A percentile compares a stretch with the other conserved stretches of the same genome.
Evolutionary conservation across 1,140 invertebrate genomes (phyloP).

Genomic region (Coelopa frigida): DNA sequence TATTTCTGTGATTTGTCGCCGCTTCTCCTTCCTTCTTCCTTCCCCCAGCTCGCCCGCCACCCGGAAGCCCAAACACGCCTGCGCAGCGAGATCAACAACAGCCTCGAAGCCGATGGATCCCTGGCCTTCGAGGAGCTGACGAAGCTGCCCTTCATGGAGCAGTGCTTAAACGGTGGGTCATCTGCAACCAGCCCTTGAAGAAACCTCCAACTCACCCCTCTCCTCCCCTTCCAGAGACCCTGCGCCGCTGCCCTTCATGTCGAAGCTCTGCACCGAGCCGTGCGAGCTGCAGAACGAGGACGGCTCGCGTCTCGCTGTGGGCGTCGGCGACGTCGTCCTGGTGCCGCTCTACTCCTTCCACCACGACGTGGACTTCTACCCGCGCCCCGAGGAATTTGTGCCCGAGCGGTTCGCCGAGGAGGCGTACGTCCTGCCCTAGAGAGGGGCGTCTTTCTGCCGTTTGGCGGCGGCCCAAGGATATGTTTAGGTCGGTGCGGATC

Average conservation of each 20-base stretch:
- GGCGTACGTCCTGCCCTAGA: conserved; percentile 24
- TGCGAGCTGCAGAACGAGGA: conserved; percentile 21
- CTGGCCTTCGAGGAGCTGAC: conserved; percentile 23
- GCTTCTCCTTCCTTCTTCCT: neutral
- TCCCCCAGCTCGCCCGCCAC: conserved; percentile 23
- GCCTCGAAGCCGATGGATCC: conserved; percentile 2
- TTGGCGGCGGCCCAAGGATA: conserved; percentile 37
- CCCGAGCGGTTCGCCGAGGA: conserved; percentile 55
- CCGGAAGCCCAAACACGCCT: conserved; percentile 23
- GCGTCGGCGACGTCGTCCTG: conserved; percentile 49
- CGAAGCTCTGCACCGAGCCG: conserved; percentile 28
- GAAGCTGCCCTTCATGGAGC: conserved; percentile 31
- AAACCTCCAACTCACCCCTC: too few species aligned
- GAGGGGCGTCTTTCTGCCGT: conserved; percentile 29
- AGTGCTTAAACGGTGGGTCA: conserved; percentile 29
- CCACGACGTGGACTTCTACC: conserved; percentile 57
- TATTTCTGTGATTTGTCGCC: neutral
- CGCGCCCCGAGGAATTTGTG: conserved; percentile 61
- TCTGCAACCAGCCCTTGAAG: too few species aligned
- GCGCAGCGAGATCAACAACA: conserved; percentile 33
- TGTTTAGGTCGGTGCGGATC: conserved; percentile 39
- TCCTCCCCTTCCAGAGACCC: conserved; percentile 23
- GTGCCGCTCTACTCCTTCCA: conserved; percentile 55
- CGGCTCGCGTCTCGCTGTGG: conserved; percentile 15
- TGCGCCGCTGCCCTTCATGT: conserved; percentile 33